Evolutionary conservation across 2,888 invertebrate genomes (phyloP).

Genomic region (Augochlorella aurata): DNA sequence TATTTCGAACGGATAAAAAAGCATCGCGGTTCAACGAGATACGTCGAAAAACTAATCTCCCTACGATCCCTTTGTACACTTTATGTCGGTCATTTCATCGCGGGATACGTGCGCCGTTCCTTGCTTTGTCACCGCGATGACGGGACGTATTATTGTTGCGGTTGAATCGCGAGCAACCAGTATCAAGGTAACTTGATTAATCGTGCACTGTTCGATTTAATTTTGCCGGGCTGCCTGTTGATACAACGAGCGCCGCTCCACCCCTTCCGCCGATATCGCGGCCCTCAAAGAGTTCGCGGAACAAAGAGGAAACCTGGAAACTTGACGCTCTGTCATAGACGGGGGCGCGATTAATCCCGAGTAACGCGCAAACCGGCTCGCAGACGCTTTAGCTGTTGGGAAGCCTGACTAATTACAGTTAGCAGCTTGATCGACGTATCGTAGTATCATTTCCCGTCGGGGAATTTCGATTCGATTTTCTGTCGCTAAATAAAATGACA

Average conservation of each 20-base stretch:
- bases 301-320: conserved; percentile 21
- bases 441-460: conserved; percentile 20
- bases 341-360: conserved; percentile 36
- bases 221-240: conserved; percentile 38
- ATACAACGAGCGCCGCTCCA: conserved; percentile 12
- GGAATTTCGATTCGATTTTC: conserved; percentile 55
- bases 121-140: conserved; percentile 1
- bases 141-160: conserved; percentile 28
- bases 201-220: conserved; percentile 35
- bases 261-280: neutral
- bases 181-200: conserved; percentile 19
- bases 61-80: conserved; percentile 1
- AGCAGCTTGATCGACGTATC: conserved; percentile 42
- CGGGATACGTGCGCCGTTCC: neutral
- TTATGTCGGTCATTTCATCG: conserved; percentile 1
- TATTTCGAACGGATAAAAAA: neutral
- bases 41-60: neutral
- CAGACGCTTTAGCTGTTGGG: conserved; percentile 15
- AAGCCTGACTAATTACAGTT: conserved; percentile 53
- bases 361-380: neutral
- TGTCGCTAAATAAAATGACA: conserved; percentile 57
- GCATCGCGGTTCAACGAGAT: neutral
- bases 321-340: conserved; percentile 12
- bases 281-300: neutral
- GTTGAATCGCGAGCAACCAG: conserved; percentile 13